Evolutionary conservation across 2,113 vertebrate genomes (phyloP).

Genomic region (Gymnobelideus leadbeateri): DNA sequence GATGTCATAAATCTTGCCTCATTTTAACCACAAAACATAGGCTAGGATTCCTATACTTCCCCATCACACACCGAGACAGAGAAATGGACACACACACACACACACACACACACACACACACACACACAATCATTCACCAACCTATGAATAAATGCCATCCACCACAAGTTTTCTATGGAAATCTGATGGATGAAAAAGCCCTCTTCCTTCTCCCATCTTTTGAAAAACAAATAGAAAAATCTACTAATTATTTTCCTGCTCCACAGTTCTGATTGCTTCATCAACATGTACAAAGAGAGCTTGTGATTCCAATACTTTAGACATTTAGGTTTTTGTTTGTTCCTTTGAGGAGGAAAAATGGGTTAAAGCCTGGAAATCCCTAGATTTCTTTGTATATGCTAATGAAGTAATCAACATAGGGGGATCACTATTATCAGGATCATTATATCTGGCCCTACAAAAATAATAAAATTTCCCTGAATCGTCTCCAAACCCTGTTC

Average conservation of each 20-base stretch:
- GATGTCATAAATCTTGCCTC: slow-evolving; percentile 46
- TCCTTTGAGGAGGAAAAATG: background rate
- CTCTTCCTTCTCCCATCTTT: background rate
- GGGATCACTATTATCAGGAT: background rate
- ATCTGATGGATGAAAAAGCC: background rate
- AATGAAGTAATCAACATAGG: background rate
- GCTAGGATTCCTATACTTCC: background rate
- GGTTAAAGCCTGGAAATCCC: background rate
- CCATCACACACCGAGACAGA: background rate
- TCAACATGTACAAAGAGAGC: background rate
- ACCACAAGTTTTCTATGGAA: background rate
- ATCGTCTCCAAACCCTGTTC: background rate
- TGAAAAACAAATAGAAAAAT: slow-evolving; percentile 12
- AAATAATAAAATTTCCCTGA: background rate
- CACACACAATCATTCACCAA: background rate
- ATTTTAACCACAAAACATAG: slow-evolving; percentile 42
- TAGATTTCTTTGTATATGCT: background rate
- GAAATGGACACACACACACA: background rate
- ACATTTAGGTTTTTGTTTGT: background rate
- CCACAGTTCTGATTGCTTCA: background rate
- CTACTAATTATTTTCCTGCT: background rate
- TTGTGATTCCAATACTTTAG: background rate
- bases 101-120: background rate
- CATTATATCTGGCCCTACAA: background rate
- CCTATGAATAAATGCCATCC: background rate